Conservation (phyloP, 2,113 vertebrate species). For the Podiceps cristatus region DNA sequence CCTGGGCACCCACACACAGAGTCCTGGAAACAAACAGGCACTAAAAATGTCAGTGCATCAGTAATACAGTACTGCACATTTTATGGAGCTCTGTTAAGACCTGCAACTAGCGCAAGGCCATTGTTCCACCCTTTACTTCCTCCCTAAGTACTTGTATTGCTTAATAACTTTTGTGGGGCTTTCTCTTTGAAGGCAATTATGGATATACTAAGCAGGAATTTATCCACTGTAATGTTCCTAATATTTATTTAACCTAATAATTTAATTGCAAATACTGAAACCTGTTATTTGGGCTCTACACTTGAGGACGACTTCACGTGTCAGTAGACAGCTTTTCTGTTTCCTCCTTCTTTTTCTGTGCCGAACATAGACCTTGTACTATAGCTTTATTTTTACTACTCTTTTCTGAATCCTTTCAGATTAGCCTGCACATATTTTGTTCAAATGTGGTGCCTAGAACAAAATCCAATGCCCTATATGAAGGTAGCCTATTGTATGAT, state of each 20-base stretch:
- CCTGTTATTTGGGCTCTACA: neutral
- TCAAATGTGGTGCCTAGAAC: neutral
- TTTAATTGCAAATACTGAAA: neutral
- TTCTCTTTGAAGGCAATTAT: neutral
- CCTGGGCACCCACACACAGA: fast-evolving
- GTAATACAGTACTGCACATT: neutral
- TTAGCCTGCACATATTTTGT: neutral
- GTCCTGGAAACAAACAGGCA: neutral
- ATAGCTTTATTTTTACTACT: neutral
- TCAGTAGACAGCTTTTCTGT: neutral
- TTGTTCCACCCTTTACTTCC: neutral
- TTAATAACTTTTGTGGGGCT: neutral
- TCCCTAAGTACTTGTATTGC: neutral
- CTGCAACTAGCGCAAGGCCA: neutral
- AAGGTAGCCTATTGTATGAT: neutral
- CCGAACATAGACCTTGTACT: neutral
- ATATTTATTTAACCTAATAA: neutral
- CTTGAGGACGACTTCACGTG: neutral
- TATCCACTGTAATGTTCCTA: neutral
- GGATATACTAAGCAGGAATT: neutral
- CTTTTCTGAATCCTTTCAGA: slow-evolving; percentile 44
- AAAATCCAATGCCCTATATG: neutral
- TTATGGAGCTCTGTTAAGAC: neutral
- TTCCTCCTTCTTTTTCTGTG: neutral
- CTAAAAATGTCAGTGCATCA: neutral